phyloP scores from a whole-genome alignment of 1,140 invertebrate genomes.

The Drosophila bocqueti region DNA sequence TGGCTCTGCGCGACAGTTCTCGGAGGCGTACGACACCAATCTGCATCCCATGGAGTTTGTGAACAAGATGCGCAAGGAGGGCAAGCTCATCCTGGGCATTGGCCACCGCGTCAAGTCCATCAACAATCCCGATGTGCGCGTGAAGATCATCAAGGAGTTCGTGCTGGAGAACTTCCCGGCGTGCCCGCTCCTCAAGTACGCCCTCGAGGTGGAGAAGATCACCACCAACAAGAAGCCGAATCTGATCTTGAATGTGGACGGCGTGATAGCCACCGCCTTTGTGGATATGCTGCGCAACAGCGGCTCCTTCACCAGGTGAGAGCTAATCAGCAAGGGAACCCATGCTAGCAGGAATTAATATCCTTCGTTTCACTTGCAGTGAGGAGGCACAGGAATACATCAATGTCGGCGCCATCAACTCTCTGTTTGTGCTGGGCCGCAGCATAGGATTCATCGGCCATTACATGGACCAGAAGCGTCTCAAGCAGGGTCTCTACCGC shows the following conservation, averaged over 20 bases:
- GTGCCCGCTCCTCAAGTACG: conserved; percentile 97
- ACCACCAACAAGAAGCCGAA: conserved; percentile 99
- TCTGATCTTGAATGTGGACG: conserved; percentile 99
- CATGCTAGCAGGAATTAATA: background rate
- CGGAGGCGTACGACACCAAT: conserved; percentile 96
- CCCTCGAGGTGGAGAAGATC: conserved; percentile 99
- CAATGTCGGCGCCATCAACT: conserved; percentile 99
- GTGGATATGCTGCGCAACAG: conserved; percentile 97
- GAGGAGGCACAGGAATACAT: conserved; percentile 99
- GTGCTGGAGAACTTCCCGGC: conserved; percentile 96
- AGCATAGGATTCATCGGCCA: conserved; percentile 99
- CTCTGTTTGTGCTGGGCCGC: conserved; percentile 98
- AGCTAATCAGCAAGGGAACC: conserved; percentile 2
- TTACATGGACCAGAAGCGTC: conserved; percentile 98
- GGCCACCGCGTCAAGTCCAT: conserved; percentile 99
- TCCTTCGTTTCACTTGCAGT: conserved; percentile 85
- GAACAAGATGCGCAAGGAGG: conserved; percentile 98
- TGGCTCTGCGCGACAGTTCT: conserved; percentile 98
- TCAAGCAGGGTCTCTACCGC: conserved; percentile 99
- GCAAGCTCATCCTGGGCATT: conserved; percentile 99
- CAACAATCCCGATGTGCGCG: conserved; percentile 99
- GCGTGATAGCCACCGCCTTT: conserved; percentile 98
- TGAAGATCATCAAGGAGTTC: conserved; percentile 98
- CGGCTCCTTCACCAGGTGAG: conserved; percentile 95
- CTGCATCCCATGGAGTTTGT: conserved; percentile 99